Evolutionary conservation across 2,888 invertebrate species (phyloP), one percentile per base, ranked within the genome.

Genomic region (Leucophenga montana): DNA sequence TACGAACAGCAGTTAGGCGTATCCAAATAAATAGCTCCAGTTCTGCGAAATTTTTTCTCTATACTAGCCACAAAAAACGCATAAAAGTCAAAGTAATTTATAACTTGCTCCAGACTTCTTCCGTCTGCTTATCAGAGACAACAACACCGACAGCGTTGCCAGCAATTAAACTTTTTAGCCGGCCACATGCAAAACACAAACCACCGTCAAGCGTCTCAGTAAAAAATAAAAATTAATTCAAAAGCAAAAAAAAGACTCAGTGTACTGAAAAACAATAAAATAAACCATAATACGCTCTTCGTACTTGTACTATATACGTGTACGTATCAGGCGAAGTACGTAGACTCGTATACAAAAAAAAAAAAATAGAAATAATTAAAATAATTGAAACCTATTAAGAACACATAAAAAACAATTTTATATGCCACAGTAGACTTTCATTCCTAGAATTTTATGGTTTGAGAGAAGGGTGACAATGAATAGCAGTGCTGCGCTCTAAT

Each of bases 321-420:
- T 39, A 39, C 39, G 3, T 39, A 3, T 16, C 0, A 20, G 22
- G 20, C 56, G 22, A 14, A 31, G n/a, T 3, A 57, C 27, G 14
- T 14, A 53, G 4, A 53, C n/a, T n/a, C n/a, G n/a, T 16, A 56
- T 13, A 20, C 0, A 56, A 56, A 56, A 22, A 22, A 22, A 11
- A 27, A n/a, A 5, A 33, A 33, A 59, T 59, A 31, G 31, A 64
- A 64, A 62, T 64, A 48, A 64, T 64, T 64, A 64, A 64, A 64
- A 48, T 64, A 64, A 64, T 64, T 64, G 46, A 64, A 64, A 22
- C 48, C 62, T 64, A 64, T 64, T 64, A 64, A 64, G 62, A 64
- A 46, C 22, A 22, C 62, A 48, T 64, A 46, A 46, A 64, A 62
- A 64, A 48, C n/a, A 46, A 46, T 64, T 27, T 33, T 11, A 50